Evolutionary conservation across 1,140 invertebrate genomes (phyloP).

Genomic region (Bicyclus anynana): DNA sequence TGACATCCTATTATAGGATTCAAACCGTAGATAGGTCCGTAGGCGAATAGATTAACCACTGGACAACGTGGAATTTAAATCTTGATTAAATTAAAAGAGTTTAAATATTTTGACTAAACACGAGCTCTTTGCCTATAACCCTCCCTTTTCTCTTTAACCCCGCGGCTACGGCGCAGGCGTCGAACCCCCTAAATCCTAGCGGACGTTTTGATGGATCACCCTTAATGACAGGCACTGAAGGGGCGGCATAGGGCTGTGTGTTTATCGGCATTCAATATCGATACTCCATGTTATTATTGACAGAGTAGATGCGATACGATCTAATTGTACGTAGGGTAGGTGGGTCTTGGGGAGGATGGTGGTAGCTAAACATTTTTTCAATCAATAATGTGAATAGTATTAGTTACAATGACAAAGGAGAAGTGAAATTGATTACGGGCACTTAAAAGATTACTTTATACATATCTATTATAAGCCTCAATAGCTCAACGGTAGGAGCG

Average conservation of each 20-base stretch:
- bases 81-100: too few species aligned
- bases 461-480: too few species aligned
- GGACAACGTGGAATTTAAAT: too few species aligned
- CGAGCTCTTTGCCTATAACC: not conserved
- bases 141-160: constrained; percentile 26
- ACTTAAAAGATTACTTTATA: too few species aligned
- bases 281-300: constrained; percentile 30
- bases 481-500: too few species aligned
- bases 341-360: not conserved
- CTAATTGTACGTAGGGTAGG: constrained; percentile 24
- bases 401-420: too few species aligned
- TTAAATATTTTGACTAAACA: not conserved
- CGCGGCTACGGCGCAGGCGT: constrained; percentile 53
- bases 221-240: constrained; percentile 73
- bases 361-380: not conserved
- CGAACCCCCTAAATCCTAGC: constrained; percentile 68
- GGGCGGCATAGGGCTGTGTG: constrained; percentile 43
- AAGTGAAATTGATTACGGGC: too few species aligned
- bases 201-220: constrained; percentile 76
- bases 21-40: too few species aligned
- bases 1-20: too few species aligned
- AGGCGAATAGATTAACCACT: too few species aligned
- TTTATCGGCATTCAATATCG: constrained; percentile 40
- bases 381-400: not conserved
- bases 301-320: constrained; percentile 39